These are phyloP conservation scores for Crax fasciolata DNA, from an alignment of 2,797 vertebrate species.

Conservation along the genomic window DNA sequence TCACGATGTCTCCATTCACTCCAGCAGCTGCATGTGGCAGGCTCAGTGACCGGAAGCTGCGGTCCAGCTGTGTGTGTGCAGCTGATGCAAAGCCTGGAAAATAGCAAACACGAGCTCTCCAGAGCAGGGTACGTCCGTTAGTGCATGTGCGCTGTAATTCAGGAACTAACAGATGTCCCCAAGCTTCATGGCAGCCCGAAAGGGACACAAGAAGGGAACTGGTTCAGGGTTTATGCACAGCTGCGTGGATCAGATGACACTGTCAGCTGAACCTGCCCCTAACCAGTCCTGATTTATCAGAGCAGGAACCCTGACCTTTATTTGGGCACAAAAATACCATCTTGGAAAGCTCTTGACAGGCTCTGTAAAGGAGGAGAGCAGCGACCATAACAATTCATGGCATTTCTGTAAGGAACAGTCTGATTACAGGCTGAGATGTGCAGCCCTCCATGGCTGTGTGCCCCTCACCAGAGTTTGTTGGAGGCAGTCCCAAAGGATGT, in stretches of 20 bases:
- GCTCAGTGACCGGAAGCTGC: conserved; percentile 1
- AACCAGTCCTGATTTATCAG: conserved; percentile 81
- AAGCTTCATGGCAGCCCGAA: conserved; percentile 81
- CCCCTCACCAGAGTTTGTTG: background rate
- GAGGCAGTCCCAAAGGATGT: background rate
- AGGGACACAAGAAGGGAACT: conserved; percentile 63
- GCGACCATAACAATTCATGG: conserved; percentile 9
- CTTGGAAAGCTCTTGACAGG: conserved; percentile 71
- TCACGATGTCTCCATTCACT: conserved; percentile 53
- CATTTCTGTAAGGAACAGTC: background rate
- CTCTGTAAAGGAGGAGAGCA: conserved; percentile 18
- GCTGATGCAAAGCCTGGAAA: conserved; percentile 73
- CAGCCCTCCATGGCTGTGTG: background rate
- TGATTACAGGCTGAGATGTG: background rate
- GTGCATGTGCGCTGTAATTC: conserved; percentile 72
- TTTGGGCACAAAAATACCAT: conserved; percentile 82
- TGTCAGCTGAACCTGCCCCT: conserved; percentile 84
- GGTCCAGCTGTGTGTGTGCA: conserved; percentile 37
- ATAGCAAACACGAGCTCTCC: conserved; percentile 50
- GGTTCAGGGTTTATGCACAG: conserved; percentile 88
- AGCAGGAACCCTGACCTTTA: conserved; percentile 89
- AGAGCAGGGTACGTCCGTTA: conserved; percentile 58
- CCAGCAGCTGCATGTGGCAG: conserved; percentile 58
- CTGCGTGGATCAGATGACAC: conserved; percentile 87
- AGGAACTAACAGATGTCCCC: conserved; percentile 87